Evolutionary conservation across 1,140 invertebrate species (phyloP), one percentile per base, ranked within the genome.

Genomic region (Drosophila pruinosa): DNA sequence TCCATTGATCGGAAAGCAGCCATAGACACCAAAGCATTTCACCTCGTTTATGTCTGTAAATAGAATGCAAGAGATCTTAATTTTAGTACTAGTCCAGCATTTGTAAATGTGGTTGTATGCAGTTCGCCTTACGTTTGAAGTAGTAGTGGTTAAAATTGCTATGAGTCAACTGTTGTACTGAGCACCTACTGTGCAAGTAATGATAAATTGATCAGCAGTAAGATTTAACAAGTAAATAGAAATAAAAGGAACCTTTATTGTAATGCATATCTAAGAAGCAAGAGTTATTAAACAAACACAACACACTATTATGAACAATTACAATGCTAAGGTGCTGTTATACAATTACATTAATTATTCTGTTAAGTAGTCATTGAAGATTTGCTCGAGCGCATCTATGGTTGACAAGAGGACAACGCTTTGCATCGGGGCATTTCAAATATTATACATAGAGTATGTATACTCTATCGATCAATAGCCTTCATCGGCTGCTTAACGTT

Each of bases 1-100:
- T 17, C 94, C 93, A n/a, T 93, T 94, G 38, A 97, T 94, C 26
- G 96, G 95, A 81, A 96, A 97, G 89, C 97, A 98, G 3, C 96
- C 97, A 69, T 96, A 97, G 0, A 94, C 93, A 1, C 94, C 95
- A 85, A 95, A 97, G 82, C 96, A 98, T 89, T 91, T 92, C 0
- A 90, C 82, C 47, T 92, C 89, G 72, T 92, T 92, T 4, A 88
- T 78, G 67, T 92, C 92, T 93, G 71, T 0, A 68, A 76, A 31
- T 4, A 12, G 21, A 53, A 0, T 45, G 12, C 21, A 52, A 19
- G 22, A 45, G 12, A 59, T 28, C 31, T 38, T 12, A 14, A 15
- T 14, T n/a, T n/a, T n/a, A n/a, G n/a, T n/a, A n/a, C n/a, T n/a
- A n/a, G n/a, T n/a, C n/a, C n/a, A n/a, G n/a, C n/a, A n/a, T n/a